phyloP scores from a whole-genome alignment of 2,888 invertebrate genomes.

The Steinernema hermaphroditum region DNA sequence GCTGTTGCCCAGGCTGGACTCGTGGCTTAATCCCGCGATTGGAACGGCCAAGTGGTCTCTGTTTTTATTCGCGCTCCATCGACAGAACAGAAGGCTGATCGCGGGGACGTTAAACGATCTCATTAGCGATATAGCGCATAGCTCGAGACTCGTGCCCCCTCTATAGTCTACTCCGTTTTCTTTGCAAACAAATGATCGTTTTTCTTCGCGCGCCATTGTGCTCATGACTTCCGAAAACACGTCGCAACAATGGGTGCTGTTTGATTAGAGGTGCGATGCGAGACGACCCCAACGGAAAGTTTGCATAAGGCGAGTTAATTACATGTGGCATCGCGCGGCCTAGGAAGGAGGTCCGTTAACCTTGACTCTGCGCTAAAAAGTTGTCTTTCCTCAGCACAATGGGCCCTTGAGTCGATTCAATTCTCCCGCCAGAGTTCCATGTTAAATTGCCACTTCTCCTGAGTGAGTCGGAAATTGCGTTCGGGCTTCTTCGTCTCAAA shows the following conservation, averaged over 20 bases:
- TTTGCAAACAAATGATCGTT: constrained; percentile 5
- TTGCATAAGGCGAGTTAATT: constrained; percentile 29
- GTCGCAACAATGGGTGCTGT: constrained; percentile 12
- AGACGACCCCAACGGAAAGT: background rate
- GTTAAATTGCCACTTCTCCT: background rate
- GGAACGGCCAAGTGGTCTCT: constrained; percentile 3
- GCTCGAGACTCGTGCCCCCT: background rate
- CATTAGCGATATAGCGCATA: background rate
- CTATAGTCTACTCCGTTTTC: background rate
- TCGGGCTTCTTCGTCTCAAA: background rate
- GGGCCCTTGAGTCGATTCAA: constrained; percentile 25
- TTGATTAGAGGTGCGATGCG: constrained; percentile 11
- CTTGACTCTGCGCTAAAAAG: background rate
- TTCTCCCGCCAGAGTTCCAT: constrained; percentile 20
- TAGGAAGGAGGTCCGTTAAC: background rate
- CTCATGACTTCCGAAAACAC: constrained; percentile 20
- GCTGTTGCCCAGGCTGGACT: background rate
- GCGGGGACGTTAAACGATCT: background rate
- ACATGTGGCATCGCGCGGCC: background rate
- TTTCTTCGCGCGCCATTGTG: constrained; percentile 25
- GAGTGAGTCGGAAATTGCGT: constrained; percentile 4
- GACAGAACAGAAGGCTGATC: background rate
- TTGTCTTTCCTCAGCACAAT: background rate
- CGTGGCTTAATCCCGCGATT: background rate
- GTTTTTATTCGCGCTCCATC: background rate